Evolutionary conservation across 2,797 vertebrate species (phyloP).

Genomic region (Hoplostethus mediterraneus): DNA sequence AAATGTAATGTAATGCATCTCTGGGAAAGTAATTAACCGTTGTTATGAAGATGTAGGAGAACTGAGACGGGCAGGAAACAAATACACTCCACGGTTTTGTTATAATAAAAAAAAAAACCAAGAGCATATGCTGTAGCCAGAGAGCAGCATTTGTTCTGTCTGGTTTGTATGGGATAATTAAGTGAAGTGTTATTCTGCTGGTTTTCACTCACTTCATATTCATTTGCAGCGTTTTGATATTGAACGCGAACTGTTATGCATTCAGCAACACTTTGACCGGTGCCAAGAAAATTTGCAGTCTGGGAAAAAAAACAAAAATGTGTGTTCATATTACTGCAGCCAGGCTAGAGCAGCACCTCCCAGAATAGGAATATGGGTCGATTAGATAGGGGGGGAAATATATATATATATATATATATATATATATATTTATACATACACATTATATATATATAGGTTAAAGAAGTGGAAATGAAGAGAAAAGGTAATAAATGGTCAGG

Average conservation of each 20-base stretch:
- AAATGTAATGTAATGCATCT: constrained; percentile 11
- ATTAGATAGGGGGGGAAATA: no score
- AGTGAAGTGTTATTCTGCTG: constrained; percentile 85
- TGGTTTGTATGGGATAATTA: constrained; percentile 83
- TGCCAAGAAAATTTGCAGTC: constrained; percentile 83
- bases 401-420: no score
- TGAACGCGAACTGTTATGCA: constrained; percentile 83
- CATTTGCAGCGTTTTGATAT: constrained; percentile 82
- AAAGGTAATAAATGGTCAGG: no score
- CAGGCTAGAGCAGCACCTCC: no score
- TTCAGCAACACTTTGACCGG: constrained; percentile 84
- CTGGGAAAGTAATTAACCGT: not conserved
- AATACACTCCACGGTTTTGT: constrained; percentile 47
- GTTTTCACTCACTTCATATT: constrained; percentile 85
- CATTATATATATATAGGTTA: no score
- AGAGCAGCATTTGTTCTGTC: constrained; percentile 81
- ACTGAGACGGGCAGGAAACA: constrained; percentile 20
- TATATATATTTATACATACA: no score
- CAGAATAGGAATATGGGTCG: no score
- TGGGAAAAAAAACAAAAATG: constrained; percentile 64
- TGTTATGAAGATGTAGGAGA: constrained; percentile 6
- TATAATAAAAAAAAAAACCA: constrained; percentile 31
- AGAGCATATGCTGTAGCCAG: constrained; percentile 72
- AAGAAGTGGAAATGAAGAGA: no score
- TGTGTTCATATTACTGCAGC: constrained; percentile 30